Evolutionary conservation across 1,140 invertebrate species (phyloP).

Genomic region (Batillaria attramentaria): DNA sequence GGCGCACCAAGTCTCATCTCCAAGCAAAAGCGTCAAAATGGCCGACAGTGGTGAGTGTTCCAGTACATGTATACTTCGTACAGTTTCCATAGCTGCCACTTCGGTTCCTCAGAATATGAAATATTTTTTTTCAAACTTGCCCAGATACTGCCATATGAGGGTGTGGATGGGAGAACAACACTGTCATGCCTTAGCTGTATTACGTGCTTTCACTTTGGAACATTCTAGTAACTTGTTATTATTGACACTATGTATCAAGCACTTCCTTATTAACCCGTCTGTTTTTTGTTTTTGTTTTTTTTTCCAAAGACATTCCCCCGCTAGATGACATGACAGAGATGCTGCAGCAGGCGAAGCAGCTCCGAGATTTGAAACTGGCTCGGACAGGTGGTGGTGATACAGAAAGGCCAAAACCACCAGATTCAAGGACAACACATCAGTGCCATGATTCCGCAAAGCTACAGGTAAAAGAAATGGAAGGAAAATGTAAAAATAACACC

Average conservation of each 20-base stretch:
- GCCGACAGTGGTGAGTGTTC: constrained; percentile 13
- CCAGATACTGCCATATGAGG: background rate
- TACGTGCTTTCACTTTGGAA: background rate
- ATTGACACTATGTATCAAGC: background rate
- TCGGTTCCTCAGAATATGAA: too few species aligned
- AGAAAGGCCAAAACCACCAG: too few species aligned
- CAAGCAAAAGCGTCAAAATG: constrained; percentile 32
- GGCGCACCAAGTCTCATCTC: too few species aligned
- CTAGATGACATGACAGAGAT: constrained; percentile 61
- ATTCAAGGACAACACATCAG: too few species aligned
- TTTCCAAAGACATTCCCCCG: constrained; percentile 25
- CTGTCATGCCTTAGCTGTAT: background rate
- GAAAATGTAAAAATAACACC: too few species aligned
- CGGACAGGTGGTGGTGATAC: background rate
- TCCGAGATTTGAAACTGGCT: constrained; percentile 36
- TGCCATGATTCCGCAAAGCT: too few species aligned
- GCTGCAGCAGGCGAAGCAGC: constrained; percentile 48
- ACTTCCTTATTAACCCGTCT: background rate
- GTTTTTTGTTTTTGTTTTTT: background rate
- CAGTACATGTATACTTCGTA: too few species aligned
- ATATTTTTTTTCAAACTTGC: too few species aligned
- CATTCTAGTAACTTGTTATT: background rate
- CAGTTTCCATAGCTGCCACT: too few species aligned
- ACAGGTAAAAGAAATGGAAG: too few species aligned
- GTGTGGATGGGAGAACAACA: background rate